Base-by-base conservation (phyloP, 2,888 invertebrate species). In the Drosophila falleni region DNA sequence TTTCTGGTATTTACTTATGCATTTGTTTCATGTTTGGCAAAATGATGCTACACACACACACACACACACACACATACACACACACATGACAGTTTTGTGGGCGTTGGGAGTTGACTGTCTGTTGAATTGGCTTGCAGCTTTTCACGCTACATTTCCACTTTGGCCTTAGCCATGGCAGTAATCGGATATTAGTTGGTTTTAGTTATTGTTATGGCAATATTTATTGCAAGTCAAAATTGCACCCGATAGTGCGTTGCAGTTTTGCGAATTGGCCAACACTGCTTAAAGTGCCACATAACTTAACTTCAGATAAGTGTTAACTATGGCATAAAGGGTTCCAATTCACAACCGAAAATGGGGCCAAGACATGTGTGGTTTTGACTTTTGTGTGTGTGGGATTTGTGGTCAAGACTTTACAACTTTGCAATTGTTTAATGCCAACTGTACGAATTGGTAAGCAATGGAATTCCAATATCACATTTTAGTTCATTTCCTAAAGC, bases 1-100 rank as follows among this genome's bases (percentile, higher is more conserved):
- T 82, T 89, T 80, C 89, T 89, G 87, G 80, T 85, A 87, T 87
- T 87, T 87, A 89, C 88, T 89, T 87, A 89, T 87, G 89, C 87
- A 89, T 87, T 89, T 89, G 87, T 89, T 89, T 89, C 80, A 84
- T 86, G 80, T 72, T 74, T 80, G 71, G 62, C 58, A 77, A 64
- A 68, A 67, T 59, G 63, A 73, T 73, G 72, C 56, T 47, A 54
- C 74, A 55, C 55, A 69, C 61, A 67, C 39, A 35, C 29, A 64
- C 31, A 19, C 35, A 9, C 35, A 46, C 50, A 33, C 10, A n/a
- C 23, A 44, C 16, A 37, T 31, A 19, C 23, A n/a, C 49, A 54
- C 31, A 29, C 42, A 31, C 44, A 9, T 19, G 41, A 16, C 15
- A 44, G 13, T 33, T 15, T 33, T 15, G 56, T 56, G 50, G 42